Percentiles rank a stretch among this genome's conserved stretches.
These are phyloP conservation scores for Salvator merianae DNA, from an alignment of 2,113 vertebrate genomes.

Conservation along the genomic window DNA sequence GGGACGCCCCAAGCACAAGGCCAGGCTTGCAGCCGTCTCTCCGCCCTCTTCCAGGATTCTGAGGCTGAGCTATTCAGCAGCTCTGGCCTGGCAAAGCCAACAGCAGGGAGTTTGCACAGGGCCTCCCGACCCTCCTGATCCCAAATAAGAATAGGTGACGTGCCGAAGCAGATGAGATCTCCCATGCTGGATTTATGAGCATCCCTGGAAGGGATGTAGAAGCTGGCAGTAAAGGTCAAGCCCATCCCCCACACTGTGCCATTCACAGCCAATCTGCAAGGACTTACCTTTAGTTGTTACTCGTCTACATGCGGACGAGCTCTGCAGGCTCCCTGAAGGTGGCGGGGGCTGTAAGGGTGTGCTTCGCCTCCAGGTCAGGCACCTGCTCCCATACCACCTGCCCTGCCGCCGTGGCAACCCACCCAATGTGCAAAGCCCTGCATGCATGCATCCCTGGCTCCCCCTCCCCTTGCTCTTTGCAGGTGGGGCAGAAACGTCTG, in stretches of 20 bases:
- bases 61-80: background rate
- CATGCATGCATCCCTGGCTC: constrained; percentile 31
- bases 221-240: too few relatives aligned
- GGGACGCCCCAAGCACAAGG: too few relatives aligned
- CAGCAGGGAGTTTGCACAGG: too few relatives aligned
- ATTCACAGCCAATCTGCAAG: too few relatives aligned
- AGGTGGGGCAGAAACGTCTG: background rate
- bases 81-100: background rate
- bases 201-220: too few relatives aligned
- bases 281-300: background rate
- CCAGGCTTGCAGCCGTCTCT: background rate
- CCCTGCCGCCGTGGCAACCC: background rate
- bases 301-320: background rate
- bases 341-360: background rate
- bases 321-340: background rate
- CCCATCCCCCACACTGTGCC: too few relatives aligned
- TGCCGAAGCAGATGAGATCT: too few relatives aligned
- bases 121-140: background rate
- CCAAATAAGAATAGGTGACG: too few relatives aligned
- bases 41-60: too few relatives aligned
- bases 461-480: background rate
- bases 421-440: background rate
- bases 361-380: background rate
- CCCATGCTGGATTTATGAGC: too few relatives aligned
- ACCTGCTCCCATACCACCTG: background rate